Evolutionary conservation across 2,888 invertebrate species (phyloP), one percentile per base, ranked within the genome.

Genomic region (Schizotus pectinicornis): DNA sequence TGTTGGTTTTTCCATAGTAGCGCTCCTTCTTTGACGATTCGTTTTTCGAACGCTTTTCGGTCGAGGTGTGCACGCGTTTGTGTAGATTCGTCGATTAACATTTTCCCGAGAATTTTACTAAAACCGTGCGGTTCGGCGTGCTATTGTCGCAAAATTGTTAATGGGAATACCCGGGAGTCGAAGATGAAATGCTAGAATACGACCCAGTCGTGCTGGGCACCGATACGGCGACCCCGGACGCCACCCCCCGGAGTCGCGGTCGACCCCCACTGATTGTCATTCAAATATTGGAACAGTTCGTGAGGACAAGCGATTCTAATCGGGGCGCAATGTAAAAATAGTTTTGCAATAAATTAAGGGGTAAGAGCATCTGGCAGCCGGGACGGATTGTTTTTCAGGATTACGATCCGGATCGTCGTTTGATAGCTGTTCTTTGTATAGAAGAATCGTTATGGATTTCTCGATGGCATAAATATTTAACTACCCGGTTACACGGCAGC

Each of bases 1-100:
- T 74, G 72, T 42, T 77, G 74, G 53, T 68, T 71, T 22, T 72
- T 71, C 74, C 76, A 75, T 42, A 74, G 57, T 35, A 71, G 66
- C 52, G 73, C 65, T 7, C 75, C 75, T 57, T 76, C 74, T 42
- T 63, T 63, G 11, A 69, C 62, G 13, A 68, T 66, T 22, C 60
- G 55, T 9, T 70, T 68, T 14, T 64, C 60, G 6, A 67, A 56
- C n/a, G 62, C 56, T 52, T 65, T 69, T 31, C 59, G 62, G 38
- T 68, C 62, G 11, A 56, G 61, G 32, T 59, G 50, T 46, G 47
- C 50, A 38, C 55, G 55, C 3, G 58, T 57, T 47, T 56, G 62
- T 7, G 48, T 53, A 5, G 61, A 45, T 46, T 61, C 62, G 9
- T 63, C 55, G 0, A 62, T 49, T 33, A 65, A 41, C 66, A 69